Conservation (phyloP, 2,888 invertebrate genomes). For the Trichacis sp. region DNA sequence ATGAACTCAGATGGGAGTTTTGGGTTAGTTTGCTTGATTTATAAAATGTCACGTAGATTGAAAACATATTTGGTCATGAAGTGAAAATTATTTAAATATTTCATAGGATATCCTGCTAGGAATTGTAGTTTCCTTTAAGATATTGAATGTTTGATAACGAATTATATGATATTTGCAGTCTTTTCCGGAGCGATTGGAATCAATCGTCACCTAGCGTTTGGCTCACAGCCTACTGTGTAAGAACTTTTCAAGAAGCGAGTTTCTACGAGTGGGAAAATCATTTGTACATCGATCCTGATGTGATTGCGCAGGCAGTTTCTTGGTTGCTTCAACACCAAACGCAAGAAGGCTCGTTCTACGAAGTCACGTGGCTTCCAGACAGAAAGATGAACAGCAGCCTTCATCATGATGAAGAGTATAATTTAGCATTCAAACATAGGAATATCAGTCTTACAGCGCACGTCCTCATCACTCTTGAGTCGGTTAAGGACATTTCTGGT, state of each 20-base stretch:
- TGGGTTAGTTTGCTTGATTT: conserved; percentile 45
- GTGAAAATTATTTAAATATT: no score
- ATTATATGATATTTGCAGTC: conserved; percentile 71
- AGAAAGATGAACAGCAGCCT: conserved; percentile 86
- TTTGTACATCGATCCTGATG: conserved; percentile 90
- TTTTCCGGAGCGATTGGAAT: conserved; percentile 94
- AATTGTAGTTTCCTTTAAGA: no score
- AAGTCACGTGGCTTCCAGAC: conserved; percentile 88
- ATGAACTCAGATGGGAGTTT: conserved; percentile 93
- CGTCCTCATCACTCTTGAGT: conserved; percentile 87
- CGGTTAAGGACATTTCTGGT: conserved; percentile 83
- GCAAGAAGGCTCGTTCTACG: conserved; percentile 88
- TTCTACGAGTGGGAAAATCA: conserved; percentile 98
- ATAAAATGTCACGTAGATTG: no score
- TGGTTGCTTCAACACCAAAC: conserved; percentile 91
- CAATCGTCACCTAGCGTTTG: conserved; percentile 89
- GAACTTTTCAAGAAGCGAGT: conserved; percentile 90
- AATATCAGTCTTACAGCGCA: conserved; percentile 95
- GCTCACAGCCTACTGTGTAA: conserved; percentile 92
- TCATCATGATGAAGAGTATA: conserved; percentile 69
- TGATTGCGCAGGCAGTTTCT: conserved; percentile 85
- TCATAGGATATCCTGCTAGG: no score
- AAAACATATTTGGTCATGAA: no score
- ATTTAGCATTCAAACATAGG: conserved; percentile 72
- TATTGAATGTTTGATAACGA: no score